Conservation (phyloP, 1,140 invertebrate genomes). For the Hylyphantes graminicola region DNA sequence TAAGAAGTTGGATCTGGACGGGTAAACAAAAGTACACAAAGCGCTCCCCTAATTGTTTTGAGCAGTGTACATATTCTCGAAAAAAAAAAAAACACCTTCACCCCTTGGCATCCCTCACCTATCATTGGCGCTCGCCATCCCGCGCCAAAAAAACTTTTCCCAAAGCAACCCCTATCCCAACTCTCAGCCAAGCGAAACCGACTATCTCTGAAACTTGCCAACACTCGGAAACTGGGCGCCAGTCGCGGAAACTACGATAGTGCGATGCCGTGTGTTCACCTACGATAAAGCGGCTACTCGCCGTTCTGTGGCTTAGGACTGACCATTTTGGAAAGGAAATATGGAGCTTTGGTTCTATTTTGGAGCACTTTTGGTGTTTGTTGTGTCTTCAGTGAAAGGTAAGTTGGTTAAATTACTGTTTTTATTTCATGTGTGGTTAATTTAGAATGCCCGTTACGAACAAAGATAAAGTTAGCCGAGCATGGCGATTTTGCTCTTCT, state of each 20-base stretch:
- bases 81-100: background rate
- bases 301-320: constrained; percentile 4
- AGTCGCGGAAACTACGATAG: constrained; percentile 14
- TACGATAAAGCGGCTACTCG: constrained; percentile 14
- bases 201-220: background rate
- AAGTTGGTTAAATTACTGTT: background rate
- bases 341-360: constrained; percentile 18
- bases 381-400: constrained; percentile 42
- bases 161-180: background rate
- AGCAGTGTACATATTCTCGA: too few species aligned
- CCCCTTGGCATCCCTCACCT: background rate
- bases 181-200: constrained; percentile 2
- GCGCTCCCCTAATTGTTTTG: too few species aligned
- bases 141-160: background rate
- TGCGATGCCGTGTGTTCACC: background rate
- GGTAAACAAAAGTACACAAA: too few species aligned
- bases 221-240: constrained; percentile 48
- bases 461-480: too few species aligned
- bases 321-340: constrained; percentile 14
- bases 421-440: background rate
- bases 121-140: background rate
- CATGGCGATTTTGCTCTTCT: too few species aligned
- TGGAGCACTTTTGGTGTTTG: background rate
- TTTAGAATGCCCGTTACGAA: too few species aligned
- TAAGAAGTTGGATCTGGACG: too few species aligned